A percentile compares a stretch with the other conserved stretches of the same genome.
phyloP scores from a whole-genome alignment of 30 jellyfish, hydroid and myxozoan species.

The Sanderia malayensis region DNA sequence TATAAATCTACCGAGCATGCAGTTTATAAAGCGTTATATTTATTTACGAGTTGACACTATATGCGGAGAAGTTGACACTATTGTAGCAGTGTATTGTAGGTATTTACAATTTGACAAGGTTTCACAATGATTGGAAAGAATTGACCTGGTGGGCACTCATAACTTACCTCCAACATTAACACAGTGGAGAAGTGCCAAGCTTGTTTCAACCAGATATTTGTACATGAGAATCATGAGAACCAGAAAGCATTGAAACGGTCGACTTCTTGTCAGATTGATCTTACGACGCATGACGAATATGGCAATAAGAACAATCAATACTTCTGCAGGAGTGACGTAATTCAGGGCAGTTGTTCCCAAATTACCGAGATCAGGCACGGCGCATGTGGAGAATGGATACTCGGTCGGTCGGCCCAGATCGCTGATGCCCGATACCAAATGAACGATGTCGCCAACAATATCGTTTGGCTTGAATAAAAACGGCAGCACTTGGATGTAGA shows the following conservation, averaged over 20 bases:
- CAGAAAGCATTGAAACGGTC: conserved; percentile 55
- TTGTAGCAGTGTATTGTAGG: too few species aligned
- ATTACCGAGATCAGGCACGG: conserved; percentile 39
- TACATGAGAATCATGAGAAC: conserved; percentile 46
- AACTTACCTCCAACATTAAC: conserved; percentile 67
- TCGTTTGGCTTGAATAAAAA: conserved; percentile 57
- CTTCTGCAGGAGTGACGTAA: conserved; percentile 61
- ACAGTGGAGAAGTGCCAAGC: conserved; percentile 50
- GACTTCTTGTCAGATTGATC: conserved; percentile 5
- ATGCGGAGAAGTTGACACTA: too few species aligned
- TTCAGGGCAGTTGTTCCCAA: conserved; percentile 42
- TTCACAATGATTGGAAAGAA: too few species aligned
- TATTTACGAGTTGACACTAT: too few species aligned
- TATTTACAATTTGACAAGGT: too few species aligned
- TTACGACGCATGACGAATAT: conserved; percentile 19
- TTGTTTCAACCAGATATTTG: conserved; percentile 63
- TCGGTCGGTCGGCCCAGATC: conserved; percentile 66
- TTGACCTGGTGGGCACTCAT: too few species aligned
- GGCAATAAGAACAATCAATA: conserved; percentile 13
- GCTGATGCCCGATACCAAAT: conserved; percentile 4
- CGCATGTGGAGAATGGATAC: conserved; percentile 47
- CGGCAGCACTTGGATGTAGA: conserved; percentile 62
- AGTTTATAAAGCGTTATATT: too few species aligned
- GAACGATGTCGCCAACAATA: conserved; percentile 50
- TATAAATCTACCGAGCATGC: too few species aligned